Evolutionary conservation across 2,113 vertebrate genomes (phyloP).

Genomic region (Apodemus speciosus): DNA sequence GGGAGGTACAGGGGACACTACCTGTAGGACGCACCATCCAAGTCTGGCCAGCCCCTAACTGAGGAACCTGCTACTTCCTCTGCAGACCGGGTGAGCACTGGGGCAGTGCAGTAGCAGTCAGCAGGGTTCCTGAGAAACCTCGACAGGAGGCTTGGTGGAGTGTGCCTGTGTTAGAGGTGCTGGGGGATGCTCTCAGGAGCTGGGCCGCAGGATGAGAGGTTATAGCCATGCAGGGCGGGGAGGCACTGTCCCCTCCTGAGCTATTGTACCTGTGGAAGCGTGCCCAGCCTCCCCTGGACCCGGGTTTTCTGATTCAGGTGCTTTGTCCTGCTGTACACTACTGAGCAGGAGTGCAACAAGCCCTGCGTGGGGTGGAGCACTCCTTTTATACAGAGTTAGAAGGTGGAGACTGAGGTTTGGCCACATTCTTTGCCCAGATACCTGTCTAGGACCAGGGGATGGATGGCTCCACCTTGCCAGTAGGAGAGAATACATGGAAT

Average conservation of each 20-base stretch:
- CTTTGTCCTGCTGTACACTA: no score
- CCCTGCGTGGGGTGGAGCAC: not conserved
- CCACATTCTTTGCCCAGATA: not conserved
- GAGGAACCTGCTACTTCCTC: not conserved
- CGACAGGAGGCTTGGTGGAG: not conserved
- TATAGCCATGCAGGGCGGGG: rapidly evolving
- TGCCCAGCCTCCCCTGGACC: not conserved
- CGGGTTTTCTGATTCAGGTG: not conserved
- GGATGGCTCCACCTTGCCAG: not conserved
- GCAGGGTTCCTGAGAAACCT: not conserved
- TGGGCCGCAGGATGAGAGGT: not conserved
- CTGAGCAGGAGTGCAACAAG: not conserved
- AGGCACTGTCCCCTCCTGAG: not conserved
- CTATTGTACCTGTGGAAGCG: not conserved
- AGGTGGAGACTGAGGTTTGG: not conserved
- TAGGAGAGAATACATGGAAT: not conserved
- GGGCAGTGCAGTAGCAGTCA: not conserved
- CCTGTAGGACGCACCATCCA: not conserved
- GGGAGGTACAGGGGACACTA: not conserved
- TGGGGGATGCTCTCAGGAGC: not conserved
- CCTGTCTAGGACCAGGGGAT: not conserved
- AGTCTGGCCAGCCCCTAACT: not conserved
- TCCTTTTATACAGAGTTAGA: no score
- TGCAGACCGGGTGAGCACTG: not conserved
- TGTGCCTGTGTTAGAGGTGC: not conserved